Percentiles rank a stretch among this genome's conserved stretches.
Conservation (phyloP, 2,113 vertebrate genomes). For the Mungos mungo region DNA sequence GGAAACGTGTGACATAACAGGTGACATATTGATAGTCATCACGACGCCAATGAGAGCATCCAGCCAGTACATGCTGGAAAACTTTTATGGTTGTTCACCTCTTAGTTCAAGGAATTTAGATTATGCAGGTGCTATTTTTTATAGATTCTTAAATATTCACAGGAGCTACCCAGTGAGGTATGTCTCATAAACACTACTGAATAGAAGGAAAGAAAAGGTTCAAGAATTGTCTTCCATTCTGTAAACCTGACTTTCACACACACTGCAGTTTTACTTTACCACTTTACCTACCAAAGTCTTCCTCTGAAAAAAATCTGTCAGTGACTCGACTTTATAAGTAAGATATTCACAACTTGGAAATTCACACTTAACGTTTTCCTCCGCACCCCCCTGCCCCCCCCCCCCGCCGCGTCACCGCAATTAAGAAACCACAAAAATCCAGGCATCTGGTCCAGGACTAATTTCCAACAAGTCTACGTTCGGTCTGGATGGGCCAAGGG, state of each 20-base stretch:
- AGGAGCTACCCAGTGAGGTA: background rate
- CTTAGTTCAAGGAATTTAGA: background rate
- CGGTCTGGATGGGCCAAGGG: background rate
- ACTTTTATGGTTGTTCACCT: conserved; percentile 54
- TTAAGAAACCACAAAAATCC: background rate
- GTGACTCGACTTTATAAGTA: background rate
- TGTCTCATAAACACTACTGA: background rate
- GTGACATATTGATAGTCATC: background rate
- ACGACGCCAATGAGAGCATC: background rate
- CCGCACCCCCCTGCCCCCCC: background rate
- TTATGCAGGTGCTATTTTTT: background rate
- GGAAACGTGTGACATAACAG: background rate
- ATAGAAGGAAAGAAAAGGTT: background rate
- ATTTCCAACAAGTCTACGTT: background rate
- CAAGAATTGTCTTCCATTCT: background rate
- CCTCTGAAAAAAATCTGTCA: background rate
- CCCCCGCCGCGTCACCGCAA: background rate
- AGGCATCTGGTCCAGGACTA: background rate
- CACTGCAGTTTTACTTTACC: background rate
- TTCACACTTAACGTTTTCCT: background rate
- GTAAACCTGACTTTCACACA: background rate
- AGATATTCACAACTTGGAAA: conserved; percentile 13
- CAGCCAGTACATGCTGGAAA: conserved; percentile 12
- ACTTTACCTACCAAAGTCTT: background rate
- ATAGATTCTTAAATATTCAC: background rate